Conservation (phyloP, 2,113 vertebrate species). For the Hystrix cristata region DNA sequence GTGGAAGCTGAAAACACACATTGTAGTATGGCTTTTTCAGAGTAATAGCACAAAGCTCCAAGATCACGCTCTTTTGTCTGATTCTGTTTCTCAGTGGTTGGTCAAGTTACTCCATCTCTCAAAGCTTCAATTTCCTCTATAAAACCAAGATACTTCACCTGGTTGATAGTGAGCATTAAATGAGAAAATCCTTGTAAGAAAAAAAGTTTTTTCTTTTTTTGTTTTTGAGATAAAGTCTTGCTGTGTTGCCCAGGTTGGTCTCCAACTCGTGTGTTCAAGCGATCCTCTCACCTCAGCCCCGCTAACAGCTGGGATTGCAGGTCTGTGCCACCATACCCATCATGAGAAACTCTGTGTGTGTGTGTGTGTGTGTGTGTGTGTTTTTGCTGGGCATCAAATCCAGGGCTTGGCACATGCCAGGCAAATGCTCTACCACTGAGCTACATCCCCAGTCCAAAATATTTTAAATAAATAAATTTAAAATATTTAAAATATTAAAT, state of each 20-base stretch:
- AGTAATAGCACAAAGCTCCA: not conserved
- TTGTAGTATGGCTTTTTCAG: not conserved
- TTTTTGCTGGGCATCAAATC: not conserved
- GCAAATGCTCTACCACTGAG: not conserved
- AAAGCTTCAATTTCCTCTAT: conserved; percentile 49
- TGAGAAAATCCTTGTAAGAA: conserved; percentile 10
- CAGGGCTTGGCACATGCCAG: not conserved
- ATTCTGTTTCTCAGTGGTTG: not conserved
- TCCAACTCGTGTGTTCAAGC: not conserved
- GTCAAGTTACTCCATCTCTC: conserved; percentile 48
- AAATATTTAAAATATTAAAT: too few species aligned
- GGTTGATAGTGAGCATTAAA: not conserved
- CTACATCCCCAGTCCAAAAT: not conserved
- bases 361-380: not conserved
- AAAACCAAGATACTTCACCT: conserved; percentile 27
- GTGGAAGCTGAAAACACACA: not conserved
- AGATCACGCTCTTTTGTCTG: not conserved
- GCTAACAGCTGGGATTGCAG: not conserved
- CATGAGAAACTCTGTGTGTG: not conserved
- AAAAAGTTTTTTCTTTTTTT: not conserved
- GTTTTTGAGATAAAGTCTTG: not conserved
- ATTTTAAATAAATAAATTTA: conserved; percentile 24
- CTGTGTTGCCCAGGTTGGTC: not conserved
- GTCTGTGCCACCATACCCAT: not conserved
- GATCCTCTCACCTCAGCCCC: not conserved